phyloP scores from a whole-genome alignment of 2,888 invertebrate species.

The Synergus gifuensis region DNA sequence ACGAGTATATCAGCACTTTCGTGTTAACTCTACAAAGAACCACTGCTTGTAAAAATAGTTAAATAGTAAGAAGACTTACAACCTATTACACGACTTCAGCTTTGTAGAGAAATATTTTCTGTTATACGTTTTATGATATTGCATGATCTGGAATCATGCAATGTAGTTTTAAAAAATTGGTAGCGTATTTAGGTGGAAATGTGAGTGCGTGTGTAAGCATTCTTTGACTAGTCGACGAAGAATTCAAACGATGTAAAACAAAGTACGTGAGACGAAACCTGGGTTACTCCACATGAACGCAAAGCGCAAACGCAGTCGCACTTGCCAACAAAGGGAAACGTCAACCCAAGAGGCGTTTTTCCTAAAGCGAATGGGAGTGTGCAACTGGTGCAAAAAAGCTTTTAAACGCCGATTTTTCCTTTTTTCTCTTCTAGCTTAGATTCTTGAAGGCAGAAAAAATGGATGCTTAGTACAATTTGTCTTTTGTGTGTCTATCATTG shows the following conservation, averaged over 20 bases:
- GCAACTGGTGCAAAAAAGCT: constrained; percentile 35
- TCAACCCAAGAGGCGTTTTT: constrained; percentile 23
- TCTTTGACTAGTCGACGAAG: constrained; percentile 39
- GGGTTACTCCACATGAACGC: constrained; percentile 19
- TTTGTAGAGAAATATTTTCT: neutral
- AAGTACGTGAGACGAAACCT: constrained; percentile 33
- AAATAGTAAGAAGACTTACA: neutral
- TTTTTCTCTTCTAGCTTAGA: constrained; percentile 31
- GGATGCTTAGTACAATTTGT: constrained; percentile 39
- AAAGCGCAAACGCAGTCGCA: constrained; percentile 35
- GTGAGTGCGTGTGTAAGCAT: neutral
- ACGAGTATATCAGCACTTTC: constrained; percentile 11
- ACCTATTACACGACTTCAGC: constrained; percentile 7
- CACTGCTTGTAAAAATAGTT: neutral
- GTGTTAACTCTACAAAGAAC: neutral
- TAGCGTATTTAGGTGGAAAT: neutral
- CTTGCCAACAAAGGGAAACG: constrained; percentile 34
- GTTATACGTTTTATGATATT: neutral
- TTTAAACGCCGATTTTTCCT: constrained; percentile 23
- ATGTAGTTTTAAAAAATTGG: neutral
- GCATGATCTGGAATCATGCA: neutral
- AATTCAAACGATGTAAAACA: constrained; percentile 38
- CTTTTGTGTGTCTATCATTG: neutral
- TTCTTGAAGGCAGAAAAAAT: constrained; percentile 12
- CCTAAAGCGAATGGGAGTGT: constrained; percentile 30